Percentiles rank a stretch among this genome's conserved stretches.
Evolutionary conservation across 2,797 vertebrate genomes (phyloP).

Genomic region (Clarias platycephalus): DNA sequence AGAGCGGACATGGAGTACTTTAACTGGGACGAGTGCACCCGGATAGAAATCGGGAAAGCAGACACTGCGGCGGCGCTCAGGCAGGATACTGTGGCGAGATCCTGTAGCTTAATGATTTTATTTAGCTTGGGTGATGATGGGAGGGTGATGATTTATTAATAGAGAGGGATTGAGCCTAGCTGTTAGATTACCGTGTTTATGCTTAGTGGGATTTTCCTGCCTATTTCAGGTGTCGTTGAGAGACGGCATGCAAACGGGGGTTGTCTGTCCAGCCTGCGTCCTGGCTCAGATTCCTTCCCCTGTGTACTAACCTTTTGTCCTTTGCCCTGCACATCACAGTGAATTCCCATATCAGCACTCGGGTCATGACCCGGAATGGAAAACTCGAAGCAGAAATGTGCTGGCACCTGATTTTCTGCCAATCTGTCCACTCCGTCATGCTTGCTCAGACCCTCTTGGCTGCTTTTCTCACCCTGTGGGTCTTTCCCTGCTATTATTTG

Average conservation of each 20-base stretch:
- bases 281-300: constrained; percentile 69
- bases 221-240: constrained; percentile 67
- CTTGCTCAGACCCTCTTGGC: constrained; percentile 51
- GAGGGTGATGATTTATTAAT: constrained; percentile 57
- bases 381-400: constrained; percentile 4
- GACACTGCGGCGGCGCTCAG: constrained; percentile 26
- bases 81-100: constrained; percentile 33
- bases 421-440: constrained; percentile 17
- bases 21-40: constrained; percentile 30
- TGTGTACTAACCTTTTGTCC: constrained; percentile 64
- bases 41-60: constrained; percentile 13
- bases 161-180: constrained; percentile 46
- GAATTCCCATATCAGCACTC: constrained; percentile 56
- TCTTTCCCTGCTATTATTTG: constrained; percentile 60
- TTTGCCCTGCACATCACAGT: constrained; percentile 63
- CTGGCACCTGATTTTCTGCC: constrained; percentile 42
- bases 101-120: constrained; percentile 57
- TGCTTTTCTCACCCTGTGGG: constrained; percentile 44
- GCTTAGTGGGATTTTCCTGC: constrained; percentile 62
- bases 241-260: constrained; percentile 65
- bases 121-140: constrained; percentile 48
- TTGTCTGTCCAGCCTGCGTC: constrained; percentile 68
- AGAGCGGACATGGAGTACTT: constrained; percentile 26
- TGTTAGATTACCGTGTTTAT: constrained; percentile 57
- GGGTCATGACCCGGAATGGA: constrained; percentile 54